phyloP scores from a whole-genome alignment of 2,113 vertebrate genomes.

The Halichoeres trimaculatus region DNA sequence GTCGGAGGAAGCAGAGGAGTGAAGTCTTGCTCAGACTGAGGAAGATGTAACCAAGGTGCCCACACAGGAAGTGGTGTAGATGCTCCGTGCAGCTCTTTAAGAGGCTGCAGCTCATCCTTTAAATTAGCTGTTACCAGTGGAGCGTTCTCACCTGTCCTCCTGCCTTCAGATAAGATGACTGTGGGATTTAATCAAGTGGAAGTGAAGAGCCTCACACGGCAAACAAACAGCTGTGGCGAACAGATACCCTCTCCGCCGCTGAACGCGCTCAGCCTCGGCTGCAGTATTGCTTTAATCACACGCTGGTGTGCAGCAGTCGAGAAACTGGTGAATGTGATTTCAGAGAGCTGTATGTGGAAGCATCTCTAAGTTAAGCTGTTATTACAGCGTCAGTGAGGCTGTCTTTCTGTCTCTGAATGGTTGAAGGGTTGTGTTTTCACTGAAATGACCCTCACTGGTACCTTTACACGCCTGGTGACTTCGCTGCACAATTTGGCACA shows the following conservation, averaged over 20 bases:
- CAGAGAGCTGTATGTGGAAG: conserved; percentile 42
- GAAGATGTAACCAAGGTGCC: conserved; percentile 31
- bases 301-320: conserved; percentile 9
- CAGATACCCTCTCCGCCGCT: conserved; percentile 40
- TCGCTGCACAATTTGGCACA: conserved; percentile 32
- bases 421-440: conserved; percentile 19
- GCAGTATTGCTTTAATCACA: conserved; percentile 40
- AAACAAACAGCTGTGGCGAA: conserved; percentile 48
- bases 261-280: background rate
- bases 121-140: conserved; percentile 49
- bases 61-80: conserved; percentile 57
- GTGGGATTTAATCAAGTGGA: conserved; percentile 60
- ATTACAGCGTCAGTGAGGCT: conserved; percentile 25
- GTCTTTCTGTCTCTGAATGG: conserved; percentile 24
- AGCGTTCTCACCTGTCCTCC: conserved; percentile 63
- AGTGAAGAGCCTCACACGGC: conserved; percentile 50
- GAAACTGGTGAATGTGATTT: conserved; percentile 35
- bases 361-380: conserved; percentile 39
- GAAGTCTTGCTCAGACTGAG: conserved; percentile 30
- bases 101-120: conserved; percentile 57
- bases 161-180: conserved; percentile 67
- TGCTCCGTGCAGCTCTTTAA: conserved; percentile 50
- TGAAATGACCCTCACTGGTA: conserved; percentile 24
- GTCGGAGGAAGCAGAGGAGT: background rate
- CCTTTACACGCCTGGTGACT: conserved; percentile 18